A percentile compares a stretch with the other conserved stretches of the same genome.
Conservation (phyloP, 1,140 invertebrate species). For the Drosophila suzukii region DNA sequence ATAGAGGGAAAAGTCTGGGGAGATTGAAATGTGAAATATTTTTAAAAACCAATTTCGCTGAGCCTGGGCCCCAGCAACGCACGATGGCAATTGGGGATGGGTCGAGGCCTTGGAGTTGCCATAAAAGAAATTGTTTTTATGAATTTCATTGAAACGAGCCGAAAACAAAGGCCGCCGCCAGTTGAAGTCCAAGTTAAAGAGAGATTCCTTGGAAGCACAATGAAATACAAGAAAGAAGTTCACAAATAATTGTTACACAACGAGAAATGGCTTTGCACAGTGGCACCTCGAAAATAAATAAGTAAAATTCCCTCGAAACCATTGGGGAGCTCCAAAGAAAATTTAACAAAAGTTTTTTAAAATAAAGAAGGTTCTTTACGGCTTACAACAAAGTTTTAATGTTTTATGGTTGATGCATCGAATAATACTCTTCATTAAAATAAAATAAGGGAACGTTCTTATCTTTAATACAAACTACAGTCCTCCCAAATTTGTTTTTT, state of each 20-base stretch:
- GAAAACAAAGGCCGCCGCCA: slow-evolving; percentile 39
- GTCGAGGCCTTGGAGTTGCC: slow-evolving; percentile 15
- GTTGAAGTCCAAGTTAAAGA: slow-evolving; percentile 28
- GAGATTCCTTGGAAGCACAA: slow-evolving; percentile 41
- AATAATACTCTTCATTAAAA: too few species aligned
- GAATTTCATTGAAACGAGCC: slow-evolving; percentile 68
- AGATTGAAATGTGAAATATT: slow-evolving; percentile 83
- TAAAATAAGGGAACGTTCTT: too few species aligned
- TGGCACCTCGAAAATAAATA: not conserved
- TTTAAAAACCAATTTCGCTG: slow-evolving; percentile 81
- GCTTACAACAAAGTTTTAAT: too few species aligned
- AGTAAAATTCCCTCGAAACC: not conserved
- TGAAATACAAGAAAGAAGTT: slow-evolving; percentile 39
- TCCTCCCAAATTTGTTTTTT: too few species aligned
- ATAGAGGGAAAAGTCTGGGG: slow-evolving; percentile 18
- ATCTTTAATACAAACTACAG: too few species aligned
- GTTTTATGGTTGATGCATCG: too few species aligned
- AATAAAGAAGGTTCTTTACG: too few species aligned
- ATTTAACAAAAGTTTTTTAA: not conserved
- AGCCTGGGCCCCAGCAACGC: slow-evolving; percentile 42
- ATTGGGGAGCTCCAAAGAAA: not conserved
- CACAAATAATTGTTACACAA: slow-evolving; percentile 34
- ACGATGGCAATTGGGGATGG: slow-evolving; percentile 11
- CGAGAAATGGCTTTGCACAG: not conserved
- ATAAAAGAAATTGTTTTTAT: slow-evolving; percentile 80